Percentiles rank a stretch among this genome's conserved stretches.
Conservation (phyloP, 2,888 invertebrate genomes). For the Salticus scenicus region DNA sequence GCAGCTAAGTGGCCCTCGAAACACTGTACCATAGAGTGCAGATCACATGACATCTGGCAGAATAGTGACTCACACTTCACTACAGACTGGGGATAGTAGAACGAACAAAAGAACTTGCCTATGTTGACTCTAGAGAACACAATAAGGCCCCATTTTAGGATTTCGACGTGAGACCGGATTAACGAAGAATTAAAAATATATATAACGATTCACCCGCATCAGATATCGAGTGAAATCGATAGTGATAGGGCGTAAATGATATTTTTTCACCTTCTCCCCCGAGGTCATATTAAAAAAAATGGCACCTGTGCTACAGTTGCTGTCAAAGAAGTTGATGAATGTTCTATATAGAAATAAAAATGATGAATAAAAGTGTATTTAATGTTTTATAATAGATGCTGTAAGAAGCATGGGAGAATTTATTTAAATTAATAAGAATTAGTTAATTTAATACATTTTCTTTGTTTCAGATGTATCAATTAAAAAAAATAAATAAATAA, state of each 20-base stretch:
- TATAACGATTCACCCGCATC: slow-evolving; percentile 2
- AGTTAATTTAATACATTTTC: too few species aligned
- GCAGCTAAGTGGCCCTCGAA: slow-evolving; percentile 9
- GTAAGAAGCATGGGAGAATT: too few species aligned
- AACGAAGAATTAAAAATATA: not conserved
- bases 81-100: not conserved
- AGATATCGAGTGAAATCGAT: not conserved
- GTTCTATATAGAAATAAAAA: too few species aligned
- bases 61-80: not conserved
- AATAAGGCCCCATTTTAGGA: not conserved
- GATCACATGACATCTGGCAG: slow-evolving; percentile 3
- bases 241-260: not conserved
- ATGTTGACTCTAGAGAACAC: not conserved
- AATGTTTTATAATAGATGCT: too few species aligned
- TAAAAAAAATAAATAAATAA: too few species aligned
- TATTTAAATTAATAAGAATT: too few species aligned
- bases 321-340: too few species aligned
- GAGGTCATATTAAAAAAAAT: not conserved
- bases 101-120: not conserved
- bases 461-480: too few species aligned
- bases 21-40: not conserved
- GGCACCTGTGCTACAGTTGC: too few species aligned
- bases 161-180: not conserved
- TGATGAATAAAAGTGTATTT: too few species aligned
- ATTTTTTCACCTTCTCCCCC: not conserved